Evolutionary conservation across 1,140 invertebrate species (phyloP).

Genomic region (Agraylea sexmaculata): DNA sequence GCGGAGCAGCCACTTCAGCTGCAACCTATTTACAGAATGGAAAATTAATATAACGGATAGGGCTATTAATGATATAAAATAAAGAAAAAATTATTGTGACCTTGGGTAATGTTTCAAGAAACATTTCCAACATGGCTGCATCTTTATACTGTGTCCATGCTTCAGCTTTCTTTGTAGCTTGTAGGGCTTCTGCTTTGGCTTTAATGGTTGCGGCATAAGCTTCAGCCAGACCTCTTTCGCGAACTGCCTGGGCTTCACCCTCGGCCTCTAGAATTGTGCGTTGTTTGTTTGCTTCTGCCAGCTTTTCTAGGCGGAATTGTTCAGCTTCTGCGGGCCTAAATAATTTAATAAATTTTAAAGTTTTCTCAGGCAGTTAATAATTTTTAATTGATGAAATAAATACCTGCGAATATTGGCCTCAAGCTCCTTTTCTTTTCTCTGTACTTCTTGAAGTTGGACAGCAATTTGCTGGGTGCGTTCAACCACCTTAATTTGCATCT

Average conservation of each 20-base stretch:
- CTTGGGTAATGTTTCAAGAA: conserved; percentile 78
- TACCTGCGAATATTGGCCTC: conserved; percentile 73
- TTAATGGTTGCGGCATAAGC: conserved; percentile 79
- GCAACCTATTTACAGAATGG: conserved; percentile 54
- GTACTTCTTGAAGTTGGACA: conserved; percentile 70
- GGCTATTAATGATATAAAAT: not conserved
- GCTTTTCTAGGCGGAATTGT: conserved; percentile 74
- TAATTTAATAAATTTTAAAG: too few relatives aligned
- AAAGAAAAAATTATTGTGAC: conserved; percentile 44
- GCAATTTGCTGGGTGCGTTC: conserved; percentile 76
- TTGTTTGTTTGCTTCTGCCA: conserved; percentile 75
- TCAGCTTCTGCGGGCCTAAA: conserved; percentile 79
- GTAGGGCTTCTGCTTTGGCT: conserved; percentile 84
- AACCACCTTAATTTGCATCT: conserved; percentile 83
- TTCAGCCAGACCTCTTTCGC: conserved; percentile 54
- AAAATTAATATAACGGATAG: conserved; percentile 7
- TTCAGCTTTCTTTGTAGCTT: conserved; percentile 84
- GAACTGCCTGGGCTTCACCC: conserved; percentile 74
- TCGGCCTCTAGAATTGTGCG: conserved; percentile 74
- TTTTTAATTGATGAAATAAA: conserved; percentile 19
- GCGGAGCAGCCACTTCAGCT: conserved; percentile 79
- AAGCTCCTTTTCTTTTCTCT: conserved; percentile 65
- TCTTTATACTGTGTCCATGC: conserved; percentile 84
- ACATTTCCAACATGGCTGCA: conserved; percentile 88
- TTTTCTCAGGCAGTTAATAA: too few relatives aligned